These are phyloP conservation scores for Bergia sp. DNA, from an alignment of 92 coral and sea anemone species.

Conservation along the genomic window DNA sequence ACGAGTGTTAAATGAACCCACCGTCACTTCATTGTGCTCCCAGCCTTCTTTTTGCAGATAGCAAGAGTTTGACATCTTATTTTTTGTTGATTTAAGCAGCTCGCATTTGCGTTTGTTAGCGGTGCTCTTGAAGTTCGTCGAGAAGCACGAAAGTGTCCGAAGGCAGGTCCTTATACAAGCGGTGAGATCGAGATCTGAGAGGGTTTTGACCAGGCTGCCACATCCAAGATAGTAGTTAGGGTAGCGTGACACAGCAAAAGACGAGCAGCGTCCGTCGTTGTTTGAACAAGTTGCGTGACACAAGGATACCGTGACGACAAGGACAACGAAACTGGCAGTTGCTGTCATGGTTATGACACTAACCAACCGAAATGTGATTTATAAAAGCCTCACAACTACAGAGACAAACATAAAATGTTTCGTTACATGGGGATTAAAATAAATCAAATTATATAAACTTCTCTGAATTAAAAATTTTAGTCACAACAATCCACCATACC, in stretches of 20 bases:
- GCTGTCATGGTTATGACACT: too few relatives aligned
- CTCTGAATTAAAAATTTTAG: too few relatives aligned
- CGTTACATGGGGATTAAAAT: too few relatives aligned
- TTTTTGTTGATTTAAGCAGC: background rate
- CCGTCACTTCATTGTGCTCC: slow-evolving; percentile 6
- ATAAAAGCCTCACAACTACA: too few relatives aligned
- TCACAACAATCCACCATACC: too few relatives aligned
- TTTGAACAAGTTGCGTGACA: background rate
- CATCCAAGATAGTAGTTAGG: slow-evolving; percentile 12
- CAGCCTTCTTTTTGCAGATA: background rate
- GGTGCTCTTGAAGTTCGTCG: background rate
- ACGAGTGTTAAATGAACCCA: background rate
- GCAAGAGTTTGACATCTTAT: background rate
- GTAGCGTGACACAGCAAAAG: background rate
- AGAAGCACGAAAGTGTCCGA: background rate
- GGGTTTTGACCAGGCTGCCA: background rate
- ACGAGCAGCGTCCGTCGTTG: background rate
- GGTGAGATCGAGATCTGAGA: background rate
- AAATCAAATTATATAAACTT: too few relatives aligned
- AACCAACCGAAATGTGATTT: too few relatives aligned
- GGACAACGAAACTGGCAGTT: too few relatives aligned
- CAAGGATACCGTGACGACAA: too few relatives aligned
- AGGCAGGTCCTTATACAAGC: slow-evolving; percentile 13
- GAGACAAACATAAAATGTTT: too few relatives aligned
- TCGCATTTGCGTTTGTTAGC: background rate